phyloP scores from a whole-genome alignment of 2,888 invertebrate genomes.

The Drosophila neonasuta region DNA sequence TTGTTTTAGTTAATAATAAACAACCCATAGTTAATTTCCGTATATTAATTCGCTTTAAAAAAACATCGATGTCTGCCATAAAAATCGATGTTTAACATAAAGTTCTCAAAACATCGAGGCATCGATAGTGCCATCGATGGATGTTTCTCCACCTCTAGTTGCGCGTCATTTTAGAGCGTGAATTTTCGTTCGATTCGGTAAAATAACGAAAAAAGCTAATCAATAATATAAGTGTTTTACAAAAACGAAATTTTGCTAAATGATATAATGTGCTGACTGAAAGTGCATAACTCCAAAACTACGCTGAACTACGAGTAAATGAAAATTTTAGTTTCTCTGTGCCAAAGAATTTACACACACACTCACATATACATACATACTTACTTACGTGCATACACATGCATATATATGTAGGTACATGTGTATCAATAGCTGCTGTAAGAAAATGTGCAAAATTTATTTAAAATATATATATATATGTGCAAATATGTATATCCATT shows the following conservation, averaged over 20 bases:
- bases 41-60: neutral
- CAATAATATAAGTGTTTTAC: conserved; percentile 50
- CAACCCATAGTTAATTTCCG: neutral
- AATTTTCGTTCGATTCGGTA: conserved; percentile 61
- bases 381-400: conserved; percentile 37
- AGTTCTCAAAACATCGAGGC: neutral
- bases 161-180: conserved; percentile 66
- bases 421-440: conserved; percentile 55
- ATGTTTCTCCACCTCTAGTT: conserved; percentile 9
- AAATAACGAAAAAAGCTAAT: conserved; percentile 56
- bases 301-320: conserved; percentile 34
- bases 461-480: conserved; percentile 47
- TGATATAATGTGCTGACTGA: conserved; percentile 30
- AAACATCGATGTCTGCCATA: neutral
- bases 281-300: conserved; percentile 29
- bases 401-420: conserved; percentile 28
- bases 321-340: conserved; percentile 61
- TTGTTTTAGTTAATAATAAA: too few relatives aligned
- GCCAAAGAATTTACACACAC: conserved; percentile 65
- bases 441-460: conserved; percentile 71
- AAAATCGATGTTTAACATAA: neutral
- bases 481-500: neutral
- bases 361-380: conserved; percentile 35
- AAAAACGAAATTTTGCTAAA: conserved; percentile 19
- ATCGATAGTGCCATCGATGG: conserved; percentile 1